These are phyloP conservation scores for Caradrina kadenii DNA, from an alignment of 2,888 invertebrate species.

Conservation along the genomic window DNA sequence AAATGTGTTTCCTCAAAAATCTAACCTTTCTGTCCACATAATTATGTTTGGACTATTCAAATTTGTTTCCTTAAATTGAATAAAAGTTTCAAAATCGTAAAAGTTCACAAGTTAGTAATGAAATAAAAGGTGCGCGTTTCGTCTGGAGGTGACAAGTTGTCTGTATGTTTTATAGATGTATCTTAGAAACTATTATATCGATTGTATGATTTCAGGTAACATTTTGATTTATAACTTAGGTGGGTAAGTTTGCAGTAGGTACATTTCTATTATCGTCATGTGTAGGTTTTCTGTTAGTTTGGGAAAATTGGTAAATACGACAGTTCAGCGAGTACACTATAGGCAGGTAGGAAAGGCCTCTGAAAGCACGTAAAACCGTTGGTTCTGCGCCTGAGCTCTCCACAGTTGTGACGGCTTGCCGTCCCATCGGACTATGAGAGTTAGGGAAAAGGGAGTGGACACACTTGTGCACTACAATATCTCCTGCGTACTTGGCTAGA, in stretches of 20 bases:
- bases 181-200: not conserved
- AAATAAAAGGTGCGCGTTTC: constrained; percentile 19
- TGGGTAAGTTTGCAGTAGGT: not conserved
- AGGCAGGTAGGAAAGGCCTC: too few relatives aligned
- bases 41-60: constrained; percentile 18
- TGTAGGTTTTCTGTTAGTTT: not conserved
- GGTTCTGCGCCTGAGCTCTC: too few relatives aligned
- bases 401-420: too few relatives aligned
- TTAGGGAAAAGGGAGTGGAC: too few relatives aligned
- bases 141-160: not conserved
- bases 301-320: not conserved
- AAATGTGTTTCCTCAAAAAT: not conserved
- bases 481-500: too few relatives aligned
- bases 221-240: not conserved
- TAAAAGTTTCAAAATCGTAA: constrained; percentile 17
- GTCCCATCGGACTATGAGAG: too few relatives aligned
- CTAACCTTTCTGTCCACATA: not conserved
- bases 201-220: not conserved
- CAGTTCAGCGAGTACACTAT: not conserved
- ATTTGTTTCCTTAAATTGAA: constrained; percentile 16
- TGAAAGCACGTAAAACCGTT: too few relatives aligned
- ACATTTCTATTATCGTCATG: not conserved
- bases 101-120: constrained; percentile 32
- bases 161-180: not conserved
- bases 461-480: too few relatives aligned